Evolutionary conservation across 2,797 vertebrate species (phyloP).

Genomic region (Glossophaga mutica): DNA sequence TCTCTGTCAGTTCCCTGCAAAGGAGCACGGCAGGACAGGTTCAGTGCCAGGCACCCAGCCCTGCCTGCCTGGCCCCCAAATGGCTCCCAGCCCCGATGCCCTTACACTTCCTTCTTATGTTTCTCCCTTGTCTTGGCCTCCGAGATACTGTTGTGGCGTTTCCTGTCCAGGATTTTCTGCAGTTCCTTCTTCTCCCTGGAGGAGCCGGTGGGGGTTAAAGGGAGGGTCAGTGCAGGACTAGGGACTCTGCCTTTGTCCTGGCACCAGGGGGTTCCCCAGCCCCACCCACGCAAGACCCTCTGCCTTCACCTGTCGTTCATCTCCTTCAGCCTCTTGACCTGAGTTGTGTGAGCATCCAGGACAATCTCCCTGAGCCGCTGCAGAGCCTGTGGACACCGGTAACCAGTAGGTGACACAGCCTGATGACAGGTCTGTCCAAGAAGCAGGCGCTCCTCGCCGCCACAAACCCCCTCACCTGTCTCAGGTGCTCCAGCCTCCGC

Average conservation of each 20-base stretch:
- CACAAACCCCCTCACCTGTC: slow-evolving; percentile 79
- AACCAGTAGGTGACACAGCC: neutral
- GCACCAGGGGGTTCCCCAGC: neutral
- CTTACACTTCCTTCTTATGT: slow-evolving; percentile 88
- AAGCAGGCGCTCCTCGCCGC: accelerated
- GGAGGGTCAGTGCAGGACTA: neutral
- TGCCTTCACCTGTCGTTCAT: slow-evolving; percentile 85
- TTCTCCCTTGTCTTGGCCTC: slow-evolving; percentile 89
- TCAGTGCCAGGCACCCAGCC: neutral
- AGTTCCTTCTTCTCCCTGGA: slow-evolving; percentile 92
- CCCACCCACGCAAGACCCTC: accelerated
- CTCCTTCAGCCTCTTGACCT: slow-evolving; percentile 89
- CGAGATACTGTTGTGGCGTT: slow-evolving; percentile 89
- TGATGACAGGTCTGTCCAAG: accelerated
- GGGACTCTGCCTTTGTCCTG: neutral
- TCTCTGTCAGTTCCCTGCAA: slow-evolving; percentile 88
- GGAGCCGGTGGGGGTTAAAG: neutral
- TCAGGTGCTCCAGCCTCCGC: slow-evolving; percentile 81
- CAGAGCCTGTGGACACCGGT: slow-evolving; percentile 77
- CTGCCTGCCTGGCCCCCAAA: neutral
- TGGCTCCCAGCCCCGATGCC: neutral
- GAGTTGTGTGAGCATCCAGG: slow-evolving; percentile 82
- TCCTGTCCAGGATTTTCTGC: slow-evolving; percentile 91
- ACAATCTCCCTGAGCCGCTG: slow-evolving; percentile 85
- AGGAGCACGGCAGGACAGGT: neutral